phyloP scores from a whole-genome alignment of 2,113 vertebrate species.

The Centropristis striata region DNA sequence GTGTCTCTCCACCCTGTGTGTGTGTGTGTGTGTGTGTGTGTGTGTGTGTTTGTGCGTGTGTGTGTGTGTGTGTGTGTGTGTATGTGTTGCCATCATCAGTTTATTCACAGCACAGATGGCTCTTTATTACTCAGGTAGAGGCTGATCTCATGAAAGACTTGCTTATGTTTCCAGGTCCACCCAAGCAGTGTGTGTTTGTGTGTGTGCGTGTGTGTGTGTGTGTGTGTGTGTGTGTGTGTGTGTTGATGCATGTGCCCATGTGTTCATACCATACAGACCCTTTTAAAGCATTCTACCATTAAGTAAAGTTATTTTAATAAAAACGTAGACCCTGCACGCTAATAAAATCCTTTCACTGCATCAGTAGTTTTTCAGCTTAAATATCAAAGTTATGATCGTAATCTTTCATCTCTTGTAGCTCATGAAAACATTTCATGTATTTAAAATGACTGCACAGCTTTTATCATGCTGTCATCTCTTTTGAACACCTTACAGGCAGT shows the following conservation, averaged over 20 bases:
- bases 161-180: constrained; percentile 80
- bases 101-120: constrained; percentile 81
- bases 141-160: constrained; percentile 81
- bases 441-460: constrained; percentile 19
- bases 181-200: constrained; percentile 42
- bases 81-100: constrained; percentile 74
- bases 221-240: constrained; percentile 17
- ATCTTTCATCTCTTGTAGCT: background rate
- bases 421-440: background rate
- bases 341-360: background rate
- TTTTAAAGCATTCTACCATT: constrained; percentile 20
- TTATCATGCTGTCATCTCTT: background rate
- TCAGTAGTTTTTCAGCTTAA: background rate
- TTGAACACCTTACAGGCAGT: background rate
- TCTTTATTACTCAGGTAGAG: constrained; percentile 83
- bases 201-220: constrained; percentile 46
- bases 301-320: background rate
- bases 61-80: constrained; percentile 39
- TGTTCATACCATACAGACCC: constrained; percentile 30
- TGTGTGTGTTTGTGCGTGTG: constrained; percentile 39
- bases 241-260: constrained; percentile 38
- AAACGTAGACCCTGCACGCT: background rate
- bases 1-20: constrained; percentile 28
- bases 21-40: constrained; percentile 41
- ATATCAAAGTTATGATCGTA: background rate